Percentiles rank a stretch among this genome's conserved stretches.
phyloP scores from a whole-genome alignment of 2,888 invertebrate species.

The Alloplasta piceator region DNA sequence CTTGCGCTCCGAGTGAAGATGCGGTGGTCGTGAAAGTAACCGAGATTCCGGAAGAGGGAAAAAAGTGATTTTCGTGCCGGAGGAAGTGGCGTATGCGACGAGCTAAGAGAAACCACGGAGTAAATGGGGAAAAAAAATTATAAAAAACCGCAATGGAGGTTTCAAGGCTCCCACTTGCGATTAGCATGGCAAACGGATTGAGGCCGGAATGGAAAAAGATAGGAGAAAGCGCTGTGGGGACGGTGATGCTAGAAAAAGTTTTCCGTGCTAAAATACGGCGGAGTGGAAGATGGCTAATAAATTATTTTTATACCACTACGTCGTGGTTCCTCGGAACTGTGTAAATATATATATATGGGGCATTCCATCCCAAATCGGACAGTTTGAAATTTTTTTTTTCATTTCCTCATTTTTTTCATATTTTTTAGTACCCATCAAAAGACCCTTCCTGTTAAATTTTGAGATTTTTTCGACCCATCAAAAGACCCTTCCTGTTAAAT shows the following conservation, averaged over 20 bases:
- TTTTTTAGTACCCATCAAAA: too few species aligned
- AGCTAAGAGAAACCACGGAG: slow-evolving; percentile 42
- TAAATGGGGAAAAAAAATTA: slow-evolving; percentile 32
- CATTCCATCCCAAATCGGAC: background rate
- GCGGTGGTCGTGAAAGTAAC: too few species aligned
- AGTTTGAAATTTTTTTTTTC: too few species aligned
- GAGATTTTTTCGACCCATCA: too few species aligned
- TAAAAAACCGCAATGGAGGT: slow-evolving; percentile 27
- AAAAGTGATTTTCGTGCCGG: too few species aligned
- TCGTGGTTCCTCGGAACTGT: slow-evolving; percentile 28
- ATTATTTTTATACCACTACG: slow-evolving; percentile 59
- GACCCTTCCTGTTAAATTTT: too few species aligned
- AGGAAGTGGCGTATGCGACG: too few species aligned
- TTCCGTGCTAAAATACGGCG: slow-evolving; percentile 39
- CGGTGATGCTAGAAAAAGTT: slow-evolving; percentile 56
- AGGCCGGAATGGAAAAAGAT: slow-evolving; percentile 50
- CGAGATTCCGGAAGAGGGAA: too few species aligned
- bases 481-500: too few species aligned
- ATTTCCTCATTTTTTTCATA: too few species aligned
- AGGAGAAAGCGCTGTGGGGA: slow-evolving; percentile 29
- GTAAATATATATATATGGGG: background rate
- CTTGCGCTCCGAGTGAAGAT: too few species aligned
- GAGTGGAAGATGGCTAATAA: slow-evolving; percentile 58
- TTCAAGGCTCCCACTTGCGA: slow-evolving; percentile 47
- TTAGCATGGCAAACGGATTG: slow-evolving; percentile 59